Base-by-base conservation (phyloP, 1,140 invertebrate genomes). In the Melanaphis sacchari region DNA sequence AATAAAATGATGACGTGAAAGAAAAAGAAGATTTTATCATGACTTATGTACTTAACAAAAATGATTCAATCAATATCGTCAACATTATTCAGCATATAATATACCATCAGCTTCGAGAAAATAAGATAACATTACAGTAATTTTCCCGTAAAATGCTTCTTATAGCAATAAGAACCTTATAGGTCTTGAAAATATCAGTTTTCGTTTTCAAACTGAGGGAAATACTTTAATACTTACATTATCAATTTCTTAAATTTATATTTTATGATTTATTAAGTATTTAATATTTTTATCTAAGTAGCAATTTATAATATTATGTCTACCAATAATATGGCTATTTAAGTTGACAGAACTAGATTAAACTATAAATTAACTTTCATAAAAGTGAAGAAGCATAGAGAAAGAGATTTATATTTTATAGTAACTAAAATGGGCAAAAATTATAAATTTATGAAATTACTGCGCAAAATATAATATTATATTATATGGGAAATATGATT, bases 1-100 rank as follows among this genome's bases (percentile, higher is more conserved):
- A 38, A 59, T 40, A 18, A 90, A 24, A 90, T 5, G 54, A 52
- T 15, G 26, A 0, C 31, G 46, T 88, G 46, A 31, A 8, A 36
- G 87, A 36, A 66, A 90, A 90, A 90, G 52, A n/a, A 90, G 89
- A 90, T 90, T 90, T 66, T 66, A 90, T 90, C 52, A 1, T 66
- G 89, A 66, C 89, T 90, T 66, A 66, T 66, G 89, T 90, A 66
- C 89, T 41, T 90, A 24, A 40, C 40, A 41, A 66, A 90, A 66
- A 90, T 90, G 38, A 66, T 66, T 90, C 41, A 90, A 90, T 90
- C 52, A 43, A 66, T 90, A 90, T 90, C 38, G 49, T 90, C 54
- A 31, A 41, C 26, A 66, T 90, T 66, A n/a, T 90, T 66, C 38
- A 41, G n/a, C 66, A 43, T n/a, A 41, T 84, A 84, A 49, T 49